Evolutionary conservation across 37 sponge, comb jelly and placozoan genomes (phyloP), one percentile per base, ranked within the genome.

Genomic region (Tethya wilhelma): DNA sequence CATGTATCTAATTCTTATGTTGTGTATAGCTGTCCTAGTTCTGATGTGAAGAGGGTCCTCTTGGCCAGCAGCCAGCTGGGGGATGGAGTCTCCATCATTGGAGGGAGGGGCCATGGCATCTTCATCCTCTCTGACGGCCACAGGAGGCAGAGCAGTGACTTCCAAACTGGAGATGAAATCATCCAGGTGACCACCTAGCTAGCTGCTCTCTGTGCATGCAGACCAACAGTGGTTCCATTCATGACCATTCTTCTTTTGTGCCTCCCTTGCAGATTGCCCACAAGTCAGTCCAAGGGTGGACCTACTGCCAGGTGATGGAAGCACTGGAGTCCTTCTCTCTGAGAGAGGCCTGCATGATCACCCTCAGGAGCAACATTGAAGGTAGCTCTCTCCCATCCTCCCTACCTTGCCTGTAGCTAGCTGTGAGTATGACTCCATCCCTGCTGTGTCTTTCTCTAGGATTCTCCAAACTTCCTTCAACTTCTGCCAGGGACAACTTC

Each of bases 91-190:
- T 38, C 25, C 4, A 44, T 86, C 2, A 44, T 79, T 55, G 86
- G 86, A 73, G 86, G 86, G 57, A 79, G 86, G 30, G 86, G 86
- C 65, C 37, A 79, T 14, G 79, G 86, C 26, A 14, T 79, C 4
- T 86, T 78, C 46, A 78, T 86, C 23, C 59, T 72, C 6, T 71
- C 73, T 20, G 36, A 31, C 19, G n/a, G n/a, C n/a, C 42, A 44
- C 19, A 59, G 53, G 33, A 60, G 29, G 23, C 7, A 40, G 1
- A 36, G 28, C 42, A 7, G 71, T 12, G 44, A 78, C 2, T 38
- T 82, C 34, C 73, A 69, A 29, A 86, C 73, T 17, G 86, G 79
- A 65, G 86, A 86, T 66, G 20, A 78, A 46, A 59, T 86, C 38
- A 33, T 78, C 1, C 44, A 77, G 77, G 80, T 80, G n/a, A n/a